Conservation (phyloP, 1,140 invertebrate species). For the Drosophila tani region DNA sequence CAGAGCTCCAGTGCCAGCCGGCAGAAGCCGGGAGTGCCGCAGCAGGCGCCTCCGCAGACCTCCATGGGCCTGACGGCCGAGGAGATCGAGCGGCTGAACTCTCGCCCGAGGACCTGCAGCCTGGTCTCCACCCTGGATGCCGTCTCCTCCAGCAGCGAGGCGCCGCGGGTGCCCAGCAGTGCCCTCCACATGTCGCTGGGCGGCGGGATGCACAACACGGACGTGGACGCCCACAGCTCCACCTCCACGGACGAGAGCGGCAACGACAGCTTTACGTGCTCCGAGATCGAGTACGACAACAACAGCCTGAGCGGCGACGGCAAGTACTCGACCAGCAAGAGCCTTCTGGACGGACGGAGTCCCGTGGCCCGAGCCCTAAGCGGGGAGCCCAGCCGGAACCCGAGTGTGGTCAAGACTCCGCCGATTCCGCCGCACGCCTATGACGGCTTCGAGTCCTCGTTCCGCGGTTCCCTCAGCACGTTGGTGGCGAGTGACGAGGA, state of each 20-base stretch:
- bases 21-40: constrained; percentile 86
- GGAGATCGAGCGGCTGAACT: constrained; percentile 96
- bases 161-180: constrained; percentile 88
- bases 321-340: constrained; percentile 91
- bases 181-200: constrained; percentile 87
- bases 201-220: constrained; percentile 88
- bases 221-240: constrained; percentile 91
- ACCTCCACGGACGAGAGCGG: constrained; percentile 97
- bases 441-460: constrained; percentile 97
- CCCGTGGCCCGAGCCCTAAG: constrained; percentile 87
- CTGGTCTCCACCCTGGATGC: constrained; percentile 96
- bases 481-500: constrained; percentile 97
- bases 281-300: constrained; percentile 98
- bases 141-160: constrained; percentile 96
- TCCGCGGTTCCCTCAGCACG: constrained; percentile 96
- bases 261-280: constrained; percentile 99
- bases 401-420: constrained; percentile 85
- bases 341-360: constrained; percentile 87
- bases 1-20: constrained; percentile 92
- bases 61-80: constrained; percentile 95
- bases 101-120: constrained; percentile 93
- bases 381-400: constrained; percentile 85
- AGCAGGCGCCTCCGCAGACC: constrained; percentile 87
- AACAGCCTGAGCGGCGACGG: constrained; percentile 91
- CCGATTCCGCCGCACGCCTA: constrained; percentile 91